Evolutionary conservation across 2,797 vertebrate genomes (phyloP), one percentile per base, ranked within the genome.

Genomic region (Ctenopoma kingsleyae): DNA sequence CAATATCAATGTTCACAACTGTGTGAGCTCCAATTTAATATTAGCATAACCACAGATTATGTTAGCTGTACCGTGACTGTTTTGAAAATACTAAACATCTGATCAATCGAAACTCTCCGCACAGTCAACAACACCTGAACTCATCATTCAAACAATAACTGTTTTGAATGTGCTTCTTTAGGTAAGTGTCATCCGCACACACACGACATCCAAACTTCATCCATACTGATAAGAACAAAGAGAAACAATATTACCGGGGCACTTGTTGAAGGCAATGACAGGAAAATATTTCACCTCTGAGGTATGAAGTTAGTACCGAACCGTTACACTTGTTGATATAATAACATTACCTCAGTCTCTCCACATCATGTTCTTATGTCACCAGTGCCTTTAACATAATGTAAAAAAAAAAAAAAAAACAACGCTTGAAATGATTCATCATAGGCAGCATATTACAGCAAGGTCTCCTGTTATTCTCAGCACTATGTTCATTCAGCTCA

Each of bases 341-440:
- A 85, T 62, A 81, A 76, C 76, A 87, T 85, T 78, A 82, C 66
- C 58, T 87, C 76, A 82, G 54, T 64, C 20, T 64, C 64, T 71
- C 70, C 67, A 59, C 62, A 69, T 83, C 64, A 13, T 16, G 69
- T 49, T 74, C 71, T 71, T 38, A 67, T 50, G 57, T 74, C 71
- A 74, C 47, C 54, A 32, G 41, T 54, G 25, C 38, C 50, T 57
- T 71, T 46, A 35, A 67, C 13, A 65, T 30, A 52, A 67, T 36
- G 61, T 20, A 32, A 22, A 60, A n/a, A n/a, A n/a, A n/a, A n/a
- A n/a, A n/a, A n/a, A n/a, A n/a, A 57, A 60, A 70, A 54, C 30
- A 63, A 69, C 51, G 71, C 20, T 50, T 59, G 22, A 30, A 20
- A 23, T 69, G 38, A 72, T 50, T 76, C 64, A 66, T n/a, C 20